Percentiles rank a stretch among this genome's conserved stretches.
These are phyloP conservation scores for Sturnira hondurensis DNA, from an alignment of 2,113 vertebrate genomes.

Conservation along the genomic window DNA sequence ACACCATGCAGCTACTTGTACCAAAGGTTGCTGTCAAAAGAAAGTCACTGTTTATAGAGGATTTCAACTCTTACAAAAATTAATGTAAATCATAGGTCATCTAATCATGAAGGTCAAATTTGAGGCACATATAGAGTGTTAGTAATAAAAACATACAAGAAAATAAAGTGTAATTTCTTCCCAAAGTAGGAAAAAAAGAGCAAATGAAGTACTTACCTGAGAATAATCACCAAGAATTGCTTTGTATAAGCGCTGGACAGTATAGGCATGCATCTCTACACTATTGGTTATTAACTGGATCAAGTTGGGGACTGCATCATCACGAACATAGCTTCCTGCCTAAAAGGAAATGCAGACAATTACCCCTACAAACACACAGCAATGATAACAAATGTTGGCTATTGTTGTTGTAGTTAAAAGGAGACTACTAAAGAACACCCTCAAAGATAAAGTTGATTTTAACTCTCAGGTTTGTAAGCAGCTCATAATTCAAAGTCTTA, in stretches of 20 bases:
- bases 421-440: background rate
- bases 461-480: background rate
- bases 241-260: conserved; percentile 99
- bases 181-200: background rate
- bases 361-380: conserved; percentile 27
- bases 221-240: conserved; percentile 97
- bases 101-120: conserved; percentile 10
- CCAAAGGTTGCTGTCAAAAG: conserved; percentile 92
- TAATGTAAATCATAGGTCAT: background rate
- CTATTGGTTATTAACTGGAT: conserved; percentile 99
- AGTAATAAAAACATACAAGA: background rate
- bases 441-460: background rate
- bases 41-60: conserved; percentile 39
- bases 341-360: conserved; percentile 76
- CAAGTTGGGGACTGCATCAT: conserved; percentile 98
- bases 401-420: background rate
- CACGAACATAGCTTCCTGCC: conserved; percentile 98
- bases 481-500: conserved; percentile 2
- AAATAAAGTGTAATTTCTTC: background rate
- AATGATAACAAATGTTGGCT: background rate
- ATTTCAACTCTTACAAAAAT: conserved; percentile 12
- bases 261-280: conserved; percentile 98
- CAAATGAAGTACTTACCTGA: conserved; percentile 85
- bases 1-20: conserved; percentile 99
- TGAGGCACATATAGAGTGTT: background rate